Evolutionary conservation across 2,888 invertebrate genomes (phyloP), one percentile per base, ranked within the genome.

Genomic region (Notocelia uddmanniana): DNA sequence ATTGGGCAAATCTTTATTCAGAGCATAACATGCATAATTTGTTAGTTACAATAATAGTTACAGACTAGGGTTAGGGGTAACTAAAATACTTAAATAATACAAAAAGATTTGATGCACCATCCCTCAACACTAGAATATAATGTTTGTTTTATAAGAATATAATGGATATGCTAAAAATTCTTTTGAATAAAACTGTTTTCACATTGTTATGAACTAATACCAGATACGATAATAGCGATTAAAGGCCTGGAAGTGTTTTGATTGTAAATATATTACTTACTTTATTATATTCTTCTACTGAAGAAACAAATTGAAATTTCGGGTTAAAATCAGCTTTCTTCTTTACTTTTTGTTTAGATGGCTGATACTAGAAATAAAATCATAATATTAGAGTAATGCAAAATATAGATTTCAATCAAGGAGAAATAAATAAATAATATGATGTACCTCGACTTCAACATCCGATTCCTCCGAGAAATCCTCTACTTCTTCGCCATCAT

Each of bases 381-480:
- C 3, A 11, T 2, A 54, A 54, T 69, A 66, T 48, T 48, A 11
- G 5, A 19, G n/a, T 1, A 37, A 18, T 11, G 13, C 45, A 15
- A 31, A 23, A n/a, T 59, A 3, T 10, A 1, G 3, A 2, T 45
- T 26, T 37, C 0, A 34, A 48, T 45, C 26, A 64, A 55, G 31
- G n/a, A 34, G 31, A 48, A 23, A 34, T 55, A 41, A 50, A 69
- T 31, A 69, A 64, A 73, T 66, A 64, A 69, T 60, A 58, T 52
- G n/a, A 8, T 18, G 74, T 88, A 97, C 97, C 88, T 97, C 97
- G 26, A 96, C 90, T 94, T 97, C 97, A 73, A 95, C 95, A 81
- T 97, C 97, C 0, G 97, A 97, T 85, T 96, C 96, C 81, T 97
- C 97, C 0, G 97, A 97, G 76, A 95, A 96, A 91, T 97, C 94